Percentiles rank a stretch among this genome's conserved stretches.
Conservation (phyloP, 2,113 vertebrate genomes). For the Trematomus loennbergii region DNA sequence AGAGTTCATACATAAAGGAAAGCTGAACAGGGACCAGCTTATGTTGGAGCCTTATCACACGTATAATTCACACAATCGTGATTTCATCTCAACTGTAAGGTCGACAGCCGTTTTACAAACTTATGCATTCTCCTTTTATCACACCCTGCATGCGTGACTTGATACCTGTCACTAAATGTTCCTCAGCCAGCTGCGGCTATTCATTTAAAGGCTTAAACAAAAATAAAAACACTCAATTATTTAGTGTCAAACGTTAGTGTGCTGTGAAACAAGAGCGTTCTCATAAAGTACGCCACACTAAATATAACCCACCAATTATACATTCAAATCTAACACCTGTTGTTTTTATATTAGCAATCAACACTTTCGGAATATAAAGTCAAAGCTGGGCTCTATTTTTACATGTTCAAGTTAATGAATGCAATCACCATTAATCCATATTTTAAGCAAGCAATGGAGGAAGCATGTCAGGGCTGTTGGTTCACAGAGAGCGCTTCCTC, state of each 20-base stretch:
- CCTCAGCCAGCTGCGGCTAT: background rate
- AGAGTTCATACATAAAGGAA: constrained; percentile 66
- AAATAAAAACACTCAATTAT: too few relatives aligned
- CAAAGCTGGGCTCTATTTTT: background rate
- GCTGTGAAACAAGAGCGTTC: too few relatives aligned
- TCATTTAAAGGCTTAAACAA: too few relatives aligned
- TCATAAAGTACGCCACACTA: background rate
- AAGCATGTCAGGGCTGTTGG: constrained; percentile 7
- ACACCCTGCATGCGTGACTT: constrained; percentile 13
- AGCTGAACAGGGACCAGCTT: constrained; percentile 30
- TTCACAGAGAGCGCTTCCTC: background rate
- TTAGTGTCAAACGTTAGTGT: too few relatives aligned
- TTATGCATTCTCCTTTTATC: constrained; percentile 12
- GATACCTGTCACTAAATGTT: constrained; percentile 18
- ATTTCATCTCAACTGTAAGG: constrained; percentile 38
- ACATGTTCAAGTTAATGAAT: background rate
- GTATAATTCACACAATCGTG: constrained; percentile 36
- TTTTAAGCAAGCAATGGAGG: background rate
- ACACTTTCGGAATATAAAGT: background rate
- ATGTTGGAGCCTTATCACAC: constrained; percentile 29
- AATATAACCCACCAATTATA: background rate
- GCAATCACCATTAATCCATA: background rate
- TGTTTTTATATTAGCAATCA: constrained; percentile 25
- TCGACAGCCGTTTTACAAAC: constrained; percentile 16
- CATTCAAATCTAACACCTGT: constrained; percentile 21